Evolutionary conservation across 2,888 invertebrate genomes (phyloP).

Genomic region (Acanthosepion esculentum): DNA sequence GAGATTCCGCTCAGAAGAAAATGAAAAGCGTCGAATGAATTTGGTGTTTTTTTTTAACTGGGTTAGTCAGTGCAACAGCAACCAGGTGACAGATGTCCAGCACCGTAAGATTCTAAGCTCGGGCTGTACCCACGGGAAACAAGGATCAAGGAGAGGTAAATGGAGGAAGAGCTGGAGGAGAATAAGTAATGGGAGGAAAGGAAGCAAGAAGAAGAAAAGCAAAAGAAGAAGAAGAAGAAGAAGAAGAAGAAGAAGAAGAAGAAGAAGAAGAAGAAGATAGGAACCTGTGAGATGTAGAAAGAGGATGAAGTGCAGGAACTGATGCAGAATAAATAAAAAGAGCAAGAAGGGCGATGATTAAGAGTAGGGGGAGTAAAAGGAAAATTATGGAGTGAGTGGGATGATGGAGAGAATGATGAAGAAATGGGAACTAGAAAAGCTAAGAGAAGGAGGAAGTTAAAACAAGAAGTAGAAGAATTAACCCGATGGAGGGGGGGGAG

Average conservation of each 20-base stretch:
- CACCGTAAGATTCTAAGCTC: neutral
- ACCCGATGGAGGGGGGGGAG: neutral
- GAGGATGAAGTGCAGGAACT: too few species aligned
- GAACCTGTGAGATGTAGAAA: too few species aligned
- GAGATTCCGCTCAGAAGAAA: neutral
- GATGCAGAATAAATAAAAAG: too few species aligned
- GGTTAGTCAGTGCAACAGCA: conserved; percentile 13
- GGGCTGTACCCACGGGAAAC: neutral
- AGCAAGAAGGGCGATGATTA: too few species aligned
- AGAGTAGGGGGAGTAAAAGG: too few species aligned
- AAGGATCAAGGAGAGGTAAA: neutral
- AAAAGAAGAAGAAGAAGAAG: too few species aligned
- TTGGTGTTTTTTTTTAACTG: neutral
- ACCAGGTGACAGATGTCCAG: conserved; percentile 1
- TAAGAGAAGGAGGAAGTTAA: neutral
- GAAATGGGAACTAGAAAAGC: neutral
- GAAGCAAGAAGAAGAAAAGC: too few species aligned
- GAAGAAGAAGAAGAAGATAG: neutral
- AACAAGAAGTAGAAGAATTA: neutral
- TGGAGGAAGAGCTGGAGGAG: neutral
- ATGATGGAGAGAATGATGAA: neutral
- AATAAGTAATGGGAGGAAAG: neutral
- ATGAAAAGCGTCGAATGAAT: conserved; percentile 5
- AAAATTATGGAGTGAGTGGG: too few species aligned
- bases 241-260: neutral